Base-by-base conservation (phyloP, 2,888 invertebrate genomes). In the Rotaria socialis region DNA sequence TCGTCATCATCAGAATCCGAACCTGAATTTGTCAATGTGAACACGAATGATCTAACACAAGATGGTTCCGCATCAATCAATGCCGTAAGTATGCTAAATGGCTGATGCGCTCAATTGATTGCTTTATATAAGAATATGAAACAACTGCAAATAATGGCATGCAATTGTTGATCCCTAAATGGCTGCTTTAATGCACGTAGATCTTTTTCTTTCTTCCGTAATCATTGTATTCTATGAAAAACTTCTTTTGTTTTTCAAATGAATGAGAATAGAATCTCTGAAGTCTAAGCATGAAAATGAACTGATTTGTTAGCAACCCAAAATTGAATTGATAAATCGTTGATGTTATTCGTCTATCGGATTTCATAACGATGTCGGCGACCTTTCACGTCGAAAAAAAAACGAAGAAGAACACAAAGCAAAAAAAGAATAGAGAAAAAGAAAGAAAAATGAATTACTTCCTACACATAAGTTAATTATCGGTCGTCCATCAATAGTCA, bases 361-460 rank as follows among this genome's bases (percentile, higher is more conserved):
- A 6, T 67, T 67, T 27, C 27, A 19, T 19, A 35, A 67, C 35
- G 67, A 35, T 67, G 67, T 67, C 67, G 16, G 19, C 35, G 67
- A 67, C 67, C 67, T 67, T 67, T 67, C 35, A 67, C 35, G 35
- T 67, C 67, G 67, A 67, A 67, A 35, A 67, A 67, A 67, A 67
- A 14, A 67, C 10, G 27, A 35, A 67, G 19, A 41, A 35, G 67
- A 24, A 56, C 7, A 35, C 67, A 67, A 14, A 67, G 0, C 27
- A 16, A n/a, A 1, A n/a, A 7, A n/a, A 3, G 35, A 35, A 35
- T 35, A 67, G 27, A 67, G 35, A 67, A 41, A 19, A 41, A 22
- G 56, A 56, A 56, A 24, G 24, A 56, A 67, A 67, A 67, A 67
- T 35, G 67, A 67, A 35, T 67, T 67, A 67, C 27, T 67, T 67